These are phyloP conservation scores for Ligdia adustata DNA, from an alignment of 2,888 invertebrate genomes.

Conservation along the genomic window DNA sequence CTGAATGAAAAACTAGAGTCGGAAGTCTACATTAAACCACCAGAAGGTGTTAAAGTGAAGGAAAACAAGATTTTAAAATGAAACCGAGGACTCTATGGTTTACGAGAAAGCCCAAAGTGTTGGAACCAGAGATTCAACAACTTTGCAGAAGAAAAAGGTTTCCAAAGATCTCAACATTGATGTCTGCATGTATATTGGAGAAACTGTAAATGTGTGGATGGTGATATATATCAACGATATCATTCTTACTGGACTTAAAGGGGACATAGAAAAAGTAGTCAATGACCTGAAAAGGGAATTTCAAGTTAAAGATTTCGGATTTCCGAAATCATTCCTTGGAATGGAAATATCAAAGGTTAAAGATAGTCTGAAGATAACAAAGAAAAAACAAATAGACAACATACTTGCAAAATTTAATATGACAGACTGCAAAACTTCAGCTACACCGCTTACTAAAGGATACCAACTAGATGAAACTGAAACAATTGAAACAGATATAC, in stretches of 20 bases:
- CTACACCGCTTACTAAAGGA: not conserved
- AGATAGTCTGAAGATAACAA: not conserved
- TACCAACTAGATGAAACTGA: not conserved
- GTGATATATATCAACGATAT: no score
- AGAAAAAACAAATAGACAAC: slow-evolving; percentile 1
- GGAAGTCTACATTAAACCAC: slow-evolving; percentile 3
- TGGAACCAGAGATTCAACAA: slow-evolving; percentile 10
- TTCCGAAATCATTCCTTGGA: not conserved
- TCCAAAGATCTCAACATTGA: no score
- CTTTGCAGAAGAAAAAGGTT: no score
- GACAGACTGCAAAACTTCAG: not conserved
- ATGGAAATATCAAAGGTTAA: slow-evolving; percentile 1
- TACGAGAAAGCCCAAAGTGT: slow-evolving; percentile 9
- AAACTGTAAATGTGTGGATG: no score
- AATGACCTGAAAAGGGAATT: no score
- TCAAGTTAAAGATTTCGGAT: no score
- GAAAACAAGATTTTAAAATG: slow-evolving; percentile 2
- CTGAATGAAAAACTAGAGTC: slow-evolving; percentile 2
- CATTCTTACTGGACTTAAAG: no score
- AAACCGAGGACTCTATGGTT: slow-evolving; percentile 18
- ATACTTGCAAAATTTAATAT: slow-evolving; percentile 2
- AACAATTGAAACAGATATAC: not conserved
- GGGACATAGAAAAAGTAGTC: no score
- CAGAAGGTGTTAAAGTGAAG: not conserved
- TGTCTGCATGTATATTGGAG: no score